A percentile compares a stretch with the other conserved stretches of the same genome.
phyloP scores from a whole-genome alignment of 2,888 invertebrate species.

The Argynnis bischoffii region DNA sequence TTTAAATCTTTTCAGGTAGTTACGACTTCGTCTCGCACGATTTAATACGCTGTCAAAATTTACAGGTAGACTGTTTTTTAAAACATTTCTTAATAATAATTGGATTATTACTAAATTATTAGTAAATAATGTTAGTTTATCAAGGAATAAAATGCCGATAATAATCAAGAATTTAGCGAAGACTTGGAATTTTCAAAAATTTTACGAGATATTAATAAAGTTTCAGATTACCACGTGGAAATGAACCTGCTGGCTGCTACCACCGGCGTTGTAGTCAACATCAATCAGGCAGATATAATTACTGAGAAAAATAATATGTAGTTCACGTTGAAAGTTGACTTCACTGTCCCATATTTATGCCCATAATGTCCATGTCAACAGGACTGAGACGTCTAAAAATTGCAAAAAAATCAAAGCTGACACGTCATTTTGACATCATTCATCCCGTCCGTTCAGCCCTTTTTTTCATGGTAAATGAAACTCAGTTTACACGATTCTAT shows the following conservation, averaged over 20 bases:
- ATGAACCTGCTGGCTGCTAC: too few relatives aligned
- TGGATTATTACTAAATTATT: neutral
- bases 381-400: slow-evolving; percentile 44
- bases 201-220: too few relatives aligned
- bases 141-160: neutral
- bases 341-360: slow-evolving; percentile 12
- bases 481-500: slow-evolving; percentile 37
- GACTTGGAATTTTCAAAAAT: too few relatives aligned
- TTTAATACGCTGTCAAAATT: slow-evolving; percentile 24
- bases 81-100: slow-evolving; percentile 1
- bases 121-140: neutral
- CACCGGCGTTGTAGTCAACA: too few relatives aligned
- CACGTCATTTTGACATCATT: slow-evolving; percentile 80
- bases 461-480: slow-evolving; percentile 41
- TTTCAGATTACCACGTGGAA: too few relatives aligned
- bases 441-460: slow-evolving; percentile 68
- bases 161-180: too few relatives aligned
- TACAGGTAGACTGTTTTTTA: slow-evolving; percentile 22
- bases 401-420: slow-evolving; percentile 69
- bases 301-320: neutral
- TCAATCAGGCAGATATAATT: neutral
- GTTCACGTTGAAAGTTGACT: neutral
- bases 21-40: slow-evolving; percentile 17
- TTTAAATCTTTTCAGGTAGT: slow-evolving; percentile 44
- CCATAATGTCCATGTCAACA: slow-evolving; percentile 34